Evolutionary conservation across 2,113 vertebrate genomes (phyloP), one percentile per base, ranked within the genome.

Genomic region (Galeopterus variegatus): DNA sequence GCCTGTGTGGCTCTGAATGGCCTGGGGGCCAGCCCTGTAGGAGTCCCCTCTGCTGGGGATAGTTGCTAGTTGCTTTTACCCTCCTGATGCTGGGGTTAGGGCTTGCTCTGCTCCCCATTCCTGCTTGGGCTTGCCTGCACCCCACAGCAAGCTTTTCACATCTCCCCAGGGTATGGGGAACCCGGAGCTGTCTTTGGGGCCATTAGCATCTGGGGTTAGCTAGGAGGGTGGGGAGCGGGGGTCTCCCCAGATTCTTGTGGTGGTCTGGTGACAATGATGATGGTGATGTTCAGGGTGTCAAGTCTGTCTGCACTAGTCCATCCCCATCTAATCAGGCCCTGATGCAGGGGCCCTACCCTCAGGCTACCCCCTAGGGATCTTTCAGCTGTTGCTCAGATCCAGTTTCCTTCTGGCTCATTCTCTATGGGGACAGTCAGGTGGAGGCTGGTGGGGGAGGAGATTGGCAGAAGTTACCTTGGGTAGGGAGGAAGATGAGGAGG

Each of bases 361-460:
- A 48, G 88, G 84, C 76, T 50, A 13, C 48, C 58, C 48, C 23
- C 17, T 85, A 31, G 36, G 48, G 93, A 91, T 60, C 45, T 73
- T 26, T 41, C 67, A 24, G 95, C 83, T 88, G 52, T 58, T 64
- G 83, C 88, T 92, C 36, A 56, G 69, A n/a, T 52, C 18, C 48
- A 2, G 8, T 94, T 83, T 94, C 31, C 52, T 73, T 80, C 89
- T 67, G 58, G 67, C 65, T 95, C 26, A 14, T 80, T 90, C 54
- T 88, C 75, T 80, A n/a, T 2, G 54, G 89, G 41, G 70, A 48
- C 31, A 41, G 36, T 15, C 6, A 48, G 82, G 52, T 19, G 8
- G 76, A 73, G 33, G 19, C 15, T 64, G 83, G 62, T 64, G 83
- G 62, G 10, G 23, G 3, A 17, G 62, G 36, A 18, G 28, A 11